Evolutionary conservation across 2,113 vertebrate species (phyloP), one percentile per base, ranked within the genome.

Genomic region (Catharus fuscescens): DNA sequence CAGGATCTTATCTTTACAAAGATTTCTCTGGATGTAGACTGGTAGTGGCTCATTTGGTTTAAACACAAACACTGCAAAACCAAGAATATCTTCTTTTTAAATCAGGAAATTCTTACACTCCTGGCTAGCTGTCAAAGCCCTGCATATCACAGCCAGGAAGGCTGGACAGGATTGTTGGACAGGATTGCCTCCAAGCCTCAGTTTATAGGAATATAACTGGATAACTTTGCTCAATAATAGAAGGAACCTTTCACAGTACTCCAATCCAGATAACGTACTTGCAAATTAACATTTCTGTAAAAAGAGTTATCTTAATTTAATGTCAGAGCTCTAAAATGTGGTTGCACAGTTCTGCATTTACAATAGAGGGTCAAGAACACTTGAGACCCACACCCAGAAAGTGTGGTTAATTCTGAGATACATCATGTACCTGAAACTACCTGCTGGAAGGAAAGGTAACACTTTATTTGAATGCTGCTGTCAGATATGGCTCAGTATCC

Each of bases 31-130:
- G 97, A 99, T 98, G 92, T 98, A 99, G 86, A 98, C 25, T 3
- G 99, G 99, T 60, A 97, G 96, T 14, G 99, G 98, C 95, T 99
- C 98, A 26, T 95, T 98, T 91, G 99, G 99, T 90, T 98, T 99
- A 94, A 99, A 99, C 74, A 99, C 98, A 96, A 99, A 99, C 97
- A 99, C 99, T 99, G 97, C 47, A 96, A 91, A 97, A 96, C 54
- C 52, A 96, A 90, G 62, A 79, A 83, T 2, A 20, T 32, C 5
- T 59, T 80, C 16, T 54, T 29, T 64, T 91, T 40, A 76, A 44
- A 54, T 52, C 38, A 65, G 9, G 25, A 59, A 73, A 64, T 42
- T 42, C 20, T 40, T 83, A 23, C 3, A 3, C 56, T 71, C 29
- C 34, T 71, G 29, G 12, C 26, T 5, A 77, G 36, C 29, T 87